Evolutionary conservation across 2,113 vertebrate species (phyloP), one percentile per base, ranked within the genome.

Genomic region (Grallaria varia): DNA sequence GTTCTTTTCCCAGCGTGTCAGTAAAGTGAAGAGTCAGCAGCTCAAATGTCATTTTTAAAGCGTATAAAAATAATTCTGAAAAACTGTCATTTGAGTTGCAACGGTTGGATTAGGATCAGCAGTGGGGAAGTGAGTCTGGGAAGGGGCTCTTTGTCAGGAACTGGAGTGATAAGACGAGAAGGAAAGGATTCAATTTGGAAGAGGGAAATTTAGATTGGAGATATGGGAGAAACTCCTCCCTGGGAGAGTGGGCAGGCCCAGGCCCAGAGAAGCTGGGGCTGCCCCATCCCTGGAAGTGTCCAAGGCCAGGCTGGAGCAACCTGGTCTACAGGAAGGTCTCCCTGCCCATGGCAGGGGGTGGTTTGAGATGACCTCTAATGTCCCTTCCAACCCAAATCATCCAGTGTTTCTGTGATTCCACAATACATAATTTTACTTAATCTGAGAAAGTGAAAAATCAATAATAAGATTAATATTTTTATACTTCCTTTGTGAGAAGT

Each of bases 21-120:
- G 53, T 94, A 81, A 91, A 94, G 49, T 75, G 72, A 77, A 77
- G 83, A 80, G 58, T 33, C 78, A 87, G 40, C 59, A 84, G 31
- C 80, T 71, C 84, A 44, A 62, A 78, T 71, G 23, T 58, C 68
- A 78, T 87, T 87, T 87, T 87, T 78, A 89, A 84, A 53, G 33
- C 28, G 63, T 24, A 60, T 11, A 66, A 62, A 90, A 94, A 62
- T 28, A 24, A 74, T 64, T 23, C 63, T 73, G 49, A 76, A 83
- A 56, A 56, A 33, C 52, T 60, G n/a, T 27, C 35, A 28, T 58
- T 87, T 66, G 62, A 77, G 31, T 63, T 62, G n/a, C 22, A 96
- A 93, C 71, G 56, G 47, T 39, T 93, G 77, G 77, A 80, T 73
- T 58, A 19, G 37, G 14, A 42, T 58, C 68, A 87, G 52, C 53